These are phyloP conservation scores for Oryzias javanicus DNA, from an alignment of 2,113 vertebrate genomes.

Conservation along the genomic window DNA sequence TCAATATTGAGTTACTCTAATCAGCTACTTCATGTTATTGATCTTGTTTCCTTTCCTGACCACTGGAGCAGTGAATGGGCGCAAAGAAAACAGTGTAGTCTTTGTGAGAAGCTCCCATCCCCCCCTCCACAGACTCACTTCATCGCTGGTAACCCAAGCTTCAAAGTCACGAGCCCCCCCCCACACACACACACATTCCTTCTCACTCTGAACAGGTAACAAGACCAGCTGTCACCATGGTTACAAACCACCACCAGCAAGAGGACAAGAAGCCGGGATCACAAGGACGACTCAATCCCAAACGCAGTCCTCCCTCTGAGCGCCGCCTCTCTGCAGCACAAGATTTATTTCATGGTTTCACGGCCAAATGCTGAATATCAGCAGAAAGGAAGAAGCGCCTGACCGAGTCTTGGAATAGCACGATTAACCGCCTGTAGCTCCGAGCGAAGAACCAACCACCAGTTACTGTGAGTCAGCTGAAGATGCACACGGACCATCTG, in stretches of 20 bases:
- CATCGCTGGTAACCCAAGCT: conserved; percentile 60
- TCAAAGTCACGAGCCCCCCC: conserved; percentile 59
- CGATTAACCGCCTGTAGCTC: conserved; percentile 39
- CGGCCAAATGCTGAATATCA: conserved; percentile 34
- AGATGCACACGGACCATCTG: conserved; percentile 51
- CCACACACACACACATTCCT: conserved; percentile 3
- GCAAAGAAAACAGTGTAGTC: conserved; percentile 61
- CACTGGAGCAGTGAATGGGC: conserved; percentile 51
- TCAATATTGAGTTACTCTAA: conserved; percentile 72
- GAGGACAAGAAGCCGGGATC: conserved; percentile 23
- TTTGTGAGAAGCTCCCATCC: conserved; percentile 53
- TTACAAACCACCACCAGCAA: conserved; percentile 56
- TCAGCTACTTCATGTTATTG: conserved; percentile 67
- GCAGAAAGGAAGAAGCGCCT: conserved; percentile 21
- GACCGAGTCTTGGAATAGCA: conserved; percentile 51
- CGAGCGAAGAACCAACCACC: conserved; percentile 35
- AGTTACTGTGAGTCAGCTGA: conserved; percentile 60
- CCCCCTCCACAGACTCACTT: conserved; percentile 16
- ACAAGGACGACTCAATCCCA: conserved; percentile 68
- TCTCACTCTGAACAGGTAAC: conserved; percentile 57
- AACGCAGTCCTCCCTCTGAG: conserved; percentile 25
- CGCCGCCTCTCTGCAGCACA: conserved; percentile 34
- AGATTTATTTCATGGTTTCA: conserved; percentile 55
- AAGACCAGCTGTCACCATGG: conserved; percentile 66
- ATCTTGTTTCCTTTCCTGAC: conserved; percentile 54